A percentile compares a stretch with the other conserved stretches of the same genome.
Conservation (phyloP, 2,888 invertebrate genomes). For the Gortyna flavago region DNA sequence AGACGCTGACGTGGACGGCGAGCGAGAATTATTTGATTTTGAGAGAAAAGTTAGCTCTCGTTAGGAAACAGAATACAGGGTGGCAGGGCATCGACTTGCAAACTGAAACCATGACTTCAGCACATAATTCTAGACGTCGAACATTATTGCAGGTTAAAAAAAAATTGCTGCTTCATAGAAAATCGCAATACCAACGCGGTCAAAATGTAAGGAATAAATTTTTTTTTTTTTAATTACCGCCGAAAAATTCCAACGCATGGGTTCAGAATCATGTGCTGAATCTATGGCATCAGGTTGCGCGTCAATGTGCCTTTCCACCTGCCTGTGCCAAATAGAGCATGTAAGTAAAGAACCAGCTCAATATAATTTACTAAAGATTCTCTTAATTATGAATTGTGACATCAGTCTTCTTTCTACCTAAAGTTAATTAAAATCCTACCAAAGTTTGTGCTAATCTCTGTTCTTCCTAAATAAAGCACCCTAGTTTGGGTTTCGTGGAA, state of each 20-base stretch:
- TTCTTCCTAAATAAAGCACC: constrained; percentile 60
- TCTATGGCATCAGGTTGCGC: neutral
- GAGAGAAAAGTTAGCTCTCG: constrained; percentile 5
- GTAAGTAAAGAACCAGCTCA: neutral
- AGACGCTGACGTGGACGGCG: constrained; percentile 34
- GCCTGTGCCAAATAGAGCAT: neutral
- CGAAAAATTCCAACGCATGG: neutral
- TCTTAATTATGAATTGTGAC: constrained; percentile 47
- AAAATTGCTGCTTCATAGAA: neutral
- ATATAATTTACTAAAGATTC: constrained; percentile 21
- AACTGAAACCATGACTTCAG: neutral
- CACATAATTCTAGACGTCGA: neutral
- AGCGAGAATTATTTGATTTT: constrained; percentile 24
- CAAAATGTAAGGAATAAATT: too few species aligned
- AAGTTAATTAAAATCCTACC: constrained; percentile 58
- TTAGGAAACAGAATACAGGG: constrained; percentile 8
- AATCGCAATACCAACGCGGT: neutral
- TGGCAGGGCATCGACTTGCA: neutral
- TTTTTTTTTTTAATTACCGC: too few species aligned
- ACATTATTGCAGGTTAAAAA: neutral
- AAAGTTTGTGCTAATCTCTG: constrained; percentile 57
- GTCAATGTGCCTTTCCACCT: too few species aligned
- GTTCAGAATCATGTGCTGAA: neutral
- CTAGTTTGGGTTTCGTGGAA: constrained; percentile 53
- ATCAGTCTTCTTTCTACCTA: constrained; percentile 48